Conservation (phyloP, 2,113 vertebrate genomes). For the Lanius ludovicianus region DNA sequence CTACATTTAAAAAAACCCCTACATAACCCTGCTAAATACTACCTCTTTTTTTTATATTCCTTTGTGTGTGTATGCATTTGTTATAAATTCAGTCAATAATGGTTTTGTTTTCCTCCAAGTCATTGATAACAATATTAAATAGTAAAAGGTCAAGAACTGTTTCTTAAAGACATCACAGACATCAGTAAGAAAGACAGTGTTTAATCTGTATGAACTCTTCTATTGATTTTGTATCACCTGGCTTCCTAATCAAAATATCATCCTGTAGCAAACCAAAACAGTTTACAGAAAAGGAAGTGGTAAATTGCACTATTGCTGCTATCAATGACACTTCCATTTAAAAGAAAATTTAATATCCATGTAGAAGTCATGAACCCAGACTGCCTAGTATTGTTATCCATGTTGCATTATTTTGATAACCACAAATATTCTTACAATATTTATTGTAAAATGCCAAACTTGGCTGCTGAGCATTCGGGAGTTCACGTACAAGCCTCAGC, state of each 20-base stretch:
- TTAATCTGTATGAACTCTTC: slow-evolving; percentile 6
- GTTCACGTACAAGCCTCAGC: not conserved
- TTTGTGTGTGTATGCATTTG: not conserved
- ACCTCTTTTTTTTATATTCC: not conserved
- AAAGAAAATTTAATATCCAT: not conserved
- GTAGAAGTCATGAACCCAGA: not conserved
- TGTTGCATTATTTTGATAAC: not conserved
- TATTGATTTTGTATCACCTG: slow-evolving; percentile 42
- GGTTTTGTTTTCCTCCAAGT: not conserved
- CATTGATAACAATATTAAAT: slow-evolving; percentile 3
- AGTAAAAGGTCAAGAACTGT: not conserved
- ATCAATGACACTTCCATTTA: not conserved
- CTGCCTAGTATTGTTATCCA: not conserved
- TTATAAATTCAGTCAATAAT: not conserved
- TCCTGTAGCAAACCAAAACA: not conserved
- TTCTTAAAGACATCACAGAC: slow-evolving; percentile 9
- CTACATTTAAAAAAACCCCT: not conserved
- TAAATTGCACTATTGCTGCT: not conserved
- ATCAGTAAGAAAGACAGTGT: not conserved
- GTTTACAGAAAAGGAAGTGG: not conserved
- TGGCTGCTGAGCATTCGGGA: not conserved
- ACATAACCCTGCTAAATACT: not conserved
- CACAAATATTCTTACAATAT: not conserved
- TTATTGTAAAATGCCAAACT: not conserved
- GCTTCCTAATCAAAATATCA: slow-evolving; percentile 33